Percentiles rank a stretch among this genome's conserved stretches.
Evolutionary conservation across 53 echinoderm and acorn worm genomes (phyloP).

Genomic region (Holothuria scabra): DNA sequence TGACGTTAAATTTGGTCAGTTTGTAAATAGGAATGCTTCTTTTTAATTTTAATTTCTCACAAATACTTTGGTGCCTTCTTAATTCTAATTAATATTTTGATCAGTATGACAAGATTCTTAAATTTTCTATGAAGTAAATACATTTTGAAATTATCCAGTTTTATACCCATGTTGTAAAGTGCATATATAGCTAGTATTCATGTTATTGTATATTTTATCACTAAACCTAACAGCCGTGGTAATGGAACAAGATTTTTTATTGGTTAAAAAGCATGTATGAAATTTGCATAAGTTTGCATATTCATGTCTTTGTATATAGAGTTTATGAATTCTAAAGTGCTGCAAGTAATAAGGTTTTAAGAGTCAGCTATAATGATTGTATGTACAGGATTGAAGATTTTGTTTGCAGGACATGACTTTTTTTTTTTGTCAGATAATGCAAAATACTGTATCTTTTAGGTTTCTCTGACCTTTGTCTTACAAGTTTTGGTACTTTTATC

Average conservation of each 20-base stretch:
- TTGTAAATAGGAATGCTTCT: conserved; percentile 22
- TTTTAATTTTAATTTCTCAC: conserved; percentile 5
- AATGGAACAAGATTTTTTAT: conserved; percentile 1
- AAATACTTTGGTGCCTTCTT: conserved; percentile 35
- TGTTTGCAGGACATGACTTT: too few relatives aligned
- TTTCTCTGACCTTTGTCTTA: too few relatives aligned
- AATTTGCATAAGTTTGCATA: too few relatives aligned
- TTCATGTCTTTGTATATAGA: too few relatives aligned
- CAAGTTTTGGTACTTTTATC: too few relatives aligned
- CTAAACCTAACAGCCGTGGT: conserved; percentile 15
- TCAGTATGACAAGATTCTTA: neutral
- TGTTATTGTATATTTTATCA: conserved; percentile 13
- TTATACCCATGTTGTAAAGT: conserved; percentile 3
- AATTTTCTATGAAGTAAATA: conserved; percentile 7
- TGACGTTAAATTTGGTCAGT: neutral
- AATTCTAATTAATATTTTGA: conserved; percentile 22
- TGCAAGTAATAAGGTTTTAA: too few relatives aligned
- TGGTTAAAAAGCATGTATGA: too few relatives aligned
- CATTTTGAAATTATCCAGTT: conserved; percentile 2
- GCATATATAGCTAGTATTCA: neutral
- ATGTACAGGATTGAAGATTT: too few relatives aligned
- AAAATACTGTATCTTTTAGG: too few relatives aligned
- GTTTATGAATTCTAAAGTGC: too few relatives aligned
- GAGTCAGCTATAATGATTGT: too few relatives aligned
- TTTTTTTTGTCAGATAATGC: too few relatives aligned